Evolutionary conservation across 2,113 vertebrate species (phyloP), one percentile per base, ranked within the genome.

Genomic region (Hippocampus barbouri): DNA sequence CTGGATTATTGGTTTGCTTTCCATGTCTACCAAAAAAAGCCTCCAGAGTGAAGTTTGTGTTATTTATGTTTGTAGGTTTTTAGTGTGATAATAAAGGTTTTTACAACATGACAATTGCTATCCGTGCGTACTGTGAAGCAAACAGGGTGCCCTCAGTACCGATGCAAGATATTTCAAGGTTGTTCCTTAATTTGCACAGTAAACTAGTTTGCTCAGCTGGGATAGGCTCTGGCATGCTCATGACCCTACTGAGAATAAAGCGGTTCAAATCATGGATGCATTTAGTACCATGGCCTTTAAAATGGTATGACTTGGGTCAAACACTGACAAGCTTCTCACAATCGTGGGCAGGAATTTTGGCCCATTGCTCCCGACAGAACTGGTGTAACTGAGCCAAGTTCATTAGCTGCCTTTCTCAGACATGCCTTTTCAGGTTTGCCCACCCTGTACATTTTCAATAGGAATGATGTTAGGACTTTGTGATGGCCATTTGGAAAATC

Each of bases 41-140:
- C 2, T 72, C 77, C 51, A 41, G 4, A 38, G 34, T 38, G 34
- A 38, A 38, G 62, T 54, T 23, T 56, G 9, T 74, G 5, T 51
- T 68, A 49, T 74, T 84, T 74, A 70, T n/a, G 18, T 66, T 47
- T 66, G 41, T 47, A 25, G 7, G 38, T 87, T 82, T 23, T 69
- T 9, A 76, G 2, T 18, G 72, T 85, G 30, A 1, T 38, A 87
- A 88, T 85, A 87, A 88, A 56, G 4, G 51, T 76, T 83, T 10
- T 75, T 53, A 62, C 66, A 1, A 1, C 21, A 41, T 15, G n/a
- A 16, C 68, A 51, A 8, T 59, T 57, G 61, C 2, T 63, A 10
- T 74, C 1, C 59, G 9, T 77, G 34, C 51, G 0, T n/a, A 75
- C 60, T 79, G 38, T 79, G 7, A 47, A 57, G 2, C 6, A 21